Conservation (phyloP, 1,140 invertebrate species). For the Ephestia elutella region DNA sequence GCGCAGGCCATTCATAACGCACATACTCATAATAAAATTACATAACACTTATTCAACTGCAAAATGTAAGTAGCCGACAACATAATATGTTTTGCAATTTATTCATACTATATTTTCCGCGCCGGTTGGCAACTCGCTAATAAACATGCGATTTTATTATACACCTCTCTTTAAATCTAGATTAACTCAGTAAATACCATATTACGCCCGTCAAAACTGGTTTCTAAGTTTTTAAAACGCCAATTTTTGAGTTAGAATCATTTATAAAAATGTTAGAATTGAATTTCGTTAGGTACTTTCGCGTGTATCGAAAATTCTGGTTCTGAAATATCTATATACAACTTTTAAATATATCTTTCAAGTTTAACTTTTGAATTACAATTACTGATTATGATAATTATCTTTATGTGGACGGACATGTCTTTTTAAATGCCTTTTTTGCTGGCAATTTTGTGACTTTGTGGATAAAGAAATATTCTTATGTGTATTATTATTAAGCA, state of each 20-base stretch:
- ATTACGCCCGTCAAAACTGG: slow-evolving; percentile 7
- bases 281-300: too few relatives aligned
- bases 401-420: too few relatives aligned
- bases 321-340: too few relatives aligned
- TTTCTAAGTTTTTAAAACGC: neutral
- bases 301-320: too few relatives aligned
- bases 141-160: slow-evolving; percentile 10
- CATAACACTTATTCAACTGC: slow-evolving; percentile 1
- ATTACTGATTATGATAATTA: too few relatives aligned
- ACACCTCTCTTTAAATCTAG: slow-evolving; percentile 12
- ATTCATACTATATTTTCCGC: neutral
- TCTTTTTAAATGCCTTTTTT: too few relatives aligned
- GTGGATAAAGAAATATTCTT: too few relatives aligned
- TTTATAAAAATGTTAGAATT: too few relatives aligned
- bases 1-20: neutral
- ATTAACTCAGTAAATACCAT: slow-evolving; percentile 14
- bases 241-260: neutral
- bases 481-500: too few relatives aligned
- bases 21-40: slow-evolving; percentile 5
- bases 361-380: too few relatives aligned
- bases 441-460: too few relatives aligned
- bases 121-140: neutral
- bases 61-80: slow-evolving; percentile 3
- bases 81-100: slow-evolving; percentile 2
- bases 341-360: too few relatives aligned